A percentile compares a stretch with the other conserved stretches of the same genome.
These are phyloP conservation scores for Malacoctenus gilli DNA, from an alignment of 2,797 vertebrate species.

Conservation along the genomic window DNA sequence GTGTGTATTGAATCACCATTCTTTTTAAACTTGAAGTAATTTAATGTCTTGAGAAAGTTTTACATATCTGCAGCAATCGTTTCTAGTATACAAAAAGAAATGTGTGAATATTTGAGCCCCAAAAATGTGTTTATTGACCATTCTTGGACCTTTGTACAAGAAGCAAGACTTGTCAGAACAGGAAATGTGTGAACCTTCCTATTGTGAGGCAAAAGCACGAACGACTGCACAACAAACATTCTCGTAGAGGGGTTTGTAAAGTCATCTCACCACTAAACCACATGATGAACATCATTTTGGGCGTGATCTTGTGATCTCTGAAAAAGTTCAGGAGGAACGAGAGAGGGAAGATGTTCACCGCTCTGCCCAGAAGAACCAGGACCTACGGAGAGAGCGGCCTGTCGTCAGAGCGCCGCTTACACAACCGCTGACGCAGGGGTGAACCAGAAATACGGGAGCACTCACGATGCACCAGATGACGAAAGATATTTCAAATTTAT, in stretches of 20 bases:
- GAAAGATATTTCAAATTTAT: conserved; percentile 98
- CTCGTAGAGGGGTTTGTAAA: not conserved
- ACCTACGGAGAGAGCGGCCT: conserved; percentile 76
- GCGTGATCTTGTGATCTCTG: conserved; percentile 97
- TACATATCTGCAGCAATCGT: too few relatives aligned
- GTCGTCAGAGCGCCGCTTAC: not conserved
- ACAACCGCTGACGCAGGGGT: not conserved
- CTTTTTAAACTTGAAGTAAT: too few relatives aligned
- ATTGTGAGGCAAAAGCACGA: too few relatives aligned
- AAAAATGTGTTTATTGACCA: too few relatives aligned
- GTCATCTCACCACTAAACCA: conserved; percentile 96
- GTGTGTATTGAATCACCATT: too few relatives aligned
- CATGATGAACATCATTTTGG: conserved; percentile 99
- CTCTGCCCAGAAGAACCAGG: conserved; percentile 92
- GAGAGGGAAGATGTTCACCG: conserved; percentile 96
- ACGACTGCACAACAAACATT: too few relatives aligned
- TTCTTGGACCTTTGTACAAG: too few relatives aligned
- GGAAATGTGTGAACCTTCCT: too few relatives aligned
- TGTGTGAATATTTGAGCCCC: too few relatives aligned
- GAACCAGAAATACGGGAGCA: conserved; percentile 41
- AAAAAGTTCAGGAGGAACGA: conserved; percentile 97
- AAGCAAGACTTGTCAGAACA: too few relatives aligned
- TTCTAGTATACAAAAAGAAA: too few relatives aligned
- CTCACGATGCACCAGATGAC: conserved; percentile 99
- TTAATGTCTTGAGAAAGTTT: too few relatives aligned